Evolutionary conservation across 2,797 vertebrate genomes (phyloP), one percentile per base, ranked within the genome.

Genomic region (Neoniphon sammara): DNA sequence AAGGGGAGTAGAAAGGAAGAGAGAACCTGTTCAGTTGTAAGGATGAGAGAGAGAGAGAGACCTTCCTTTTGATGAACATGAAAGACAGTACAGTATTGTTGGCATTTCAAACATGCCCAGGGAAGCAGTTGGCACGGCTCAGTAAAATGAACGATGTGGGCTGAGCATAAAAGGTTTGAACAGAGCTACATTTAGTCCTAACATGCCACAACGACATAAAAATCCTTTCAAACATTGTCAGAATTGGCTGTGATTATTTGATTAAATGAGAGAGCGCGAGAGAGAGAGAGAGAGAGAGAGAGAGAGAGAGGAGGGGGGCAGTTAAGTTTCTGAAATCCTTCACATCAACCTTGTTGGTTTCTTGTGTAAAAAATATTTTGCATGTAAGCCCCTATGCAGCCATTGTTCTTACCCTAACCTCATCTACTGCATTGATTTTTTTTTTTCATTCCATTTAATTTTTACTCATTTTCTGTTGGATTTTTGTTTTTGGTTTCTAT

Each of bases 201-300:
- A 50, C 39, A 54, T 31, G 42, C 46, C 60, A 55, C 44, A 76
- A 58, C 52, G 25, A 57, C 78, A 77, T 66, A 60, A 34, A 55
- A 75, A 70, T 68, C 68, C 57, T 84, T 79, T 80, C 70, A 78
- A 52, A 58, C 15, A 30, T 46, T 76, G 79, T 75, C 85, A 77
- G 30, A 47, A 76, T 73, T 64, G 31, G 7, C 31, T 34, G 31
- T 34, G 31, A 34, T 34, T 4, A 34, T 34, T n/a, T n/a, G n/a
- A n/a, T n/a, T n/a, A n/a, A n/a, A n/a, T n/a, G n/a, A n/a, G n/a
- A n/a, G n/a, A n/a, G n/a, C n/a, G n/a, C n/a, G n/a, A n/a, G n/a
- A n/a, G n/a, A n/a, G n/a, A n/a, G n/a, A n/a, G n/a, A n/a, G n/a
- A n/a, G n/a, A n/a, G n/a, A n/a, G n/a, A n/a, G n/a, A n/a, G n/a